These are phyloP conservation scores for Leptopterna dolabrata DNA, from an alignment of 2,888 invertebrate species.

Conservation along the genomic window DNA sequence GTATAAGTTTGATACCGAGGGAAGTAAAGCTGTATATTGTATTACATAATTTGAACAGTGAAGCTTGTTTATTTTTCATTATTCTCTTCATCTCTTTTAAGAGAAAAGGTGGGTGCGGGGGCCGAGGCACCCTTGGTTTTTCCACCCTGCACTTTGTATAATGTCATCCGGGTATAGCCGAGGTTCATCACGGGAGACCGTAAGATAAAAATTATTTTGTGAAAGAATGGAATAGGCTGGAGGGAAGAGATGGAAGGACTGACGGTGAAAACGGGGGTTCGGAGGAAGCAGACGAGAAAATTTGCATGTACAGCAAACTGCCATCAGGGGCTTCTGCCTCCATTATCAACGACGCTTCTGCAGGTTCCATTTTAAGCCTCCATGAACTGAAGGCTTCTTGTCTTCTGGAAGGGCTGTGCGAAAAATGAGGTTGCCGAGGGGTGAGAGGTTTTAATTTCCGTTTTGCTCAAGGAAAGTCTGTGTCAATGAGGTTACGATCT, in stretches of 20 bases:
- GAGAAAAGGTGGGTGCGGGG: background rate
- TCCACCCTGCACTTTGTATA: conserved; percentile 35
- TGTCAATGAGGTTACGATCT: conserved; percentile 46
- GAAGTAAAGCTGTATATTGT: conserved; percentile 45
- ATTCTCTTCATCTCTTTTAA: conserved; percentile 23
- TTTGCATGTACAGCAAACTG: conserved; percentile 51
- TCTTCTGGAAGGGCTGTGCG: background rate
- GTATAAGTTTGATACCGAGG: conserved; percentile 31
- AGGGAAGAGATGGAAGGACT: background rate
- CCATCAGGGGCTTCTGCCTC: conserved; percentile 14
- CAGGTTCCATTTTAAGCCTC: conserved; percentile 30
- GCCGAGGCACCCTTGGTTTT: conserved; percentile 24
- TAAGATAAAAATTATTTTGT: conserved; percentile 43
- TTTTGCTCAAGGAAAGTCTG: background rate
- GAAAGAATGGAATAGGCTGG: background rate
- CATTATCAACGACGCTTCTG: background rate
- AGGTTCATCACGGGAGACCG: conserved; percentile 8
- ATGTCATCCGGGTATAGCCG: conserved; percentile 35
- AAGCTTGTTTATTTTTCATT: conserved; percentile 50
- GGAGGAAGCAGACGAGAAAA: conserved; percentile 17
- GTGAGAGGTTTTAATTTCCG: conserved; percentile 49
- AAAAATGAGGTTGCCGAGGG: conserved; percentile 25
- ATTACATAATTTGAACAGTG: conserved; percentile 51
- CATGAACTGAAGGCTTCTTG: background rate
- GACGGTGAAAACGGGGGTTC: background rate